Base-by-base conservation (phyloP, 1,140 invertebrate genomes). In the Drosophila tani region DNA sequence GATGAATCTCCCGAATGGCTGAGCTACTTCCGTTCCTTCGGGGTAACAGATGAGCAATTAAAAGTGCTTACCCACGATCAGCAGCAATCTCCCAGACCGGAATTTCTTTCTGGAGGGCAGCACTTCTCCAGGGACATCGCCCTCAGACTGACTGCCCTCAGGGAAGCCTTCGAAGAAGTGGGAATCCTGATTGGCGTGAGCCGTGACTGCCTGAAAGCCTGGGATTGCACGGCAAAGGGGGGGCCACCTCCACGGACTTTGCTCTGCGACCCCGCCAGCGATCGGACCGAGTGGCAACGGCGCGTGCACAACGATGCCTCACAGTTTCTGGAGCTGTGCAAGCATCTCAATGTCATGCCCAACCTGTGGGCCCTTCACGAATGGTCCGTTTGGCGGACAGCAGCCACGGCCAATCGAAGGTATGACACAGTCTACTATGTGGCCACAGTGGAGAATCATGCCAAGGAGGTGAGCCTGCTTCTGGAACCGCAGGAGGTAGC, bases 161-260 rank as follows among this genome's bases (percentile, higher is more conserved):
- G 98, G 75, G 98, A 99, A 94, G 97, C 97, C 29, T 99, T 99
- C 94, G 97, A 99, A 93, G 97, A 99, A 93, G 95, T 96, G 68
- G 97, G 97, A 4, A 92, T 98, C 56, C 93, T 98, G 7, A 92
- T 98, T 3, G 97, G 95, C 77, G 49, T 63, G 2, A 62, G 7
- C 5, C 35, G 43, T 0, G 17, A 21, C 5, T 45, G 8, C 32
- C 46, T 24, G 15, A 60, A 9, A 9, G 59, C 15, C 8, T 84
- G 65, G 35, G 17, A 63, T 29, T 9, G 17, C 21, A 45, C 29
- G 1, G 38, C 14, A 32, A 40, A 40, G 5, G 35, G 38, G 5
- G 35, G 38, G 32, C 1, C 40, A 74, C 19, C 53, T 7, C 55
- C 75, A 27, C 50, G 60, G 5, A 71, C 69, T 21, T 32, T 84